Percentiles rank a stretch among this genome's conserved stretches.
Evolutionary conservation across 2,797 vertebrate species (phyloP).

Genomic region (Phalloptychus januarius): DNA sequence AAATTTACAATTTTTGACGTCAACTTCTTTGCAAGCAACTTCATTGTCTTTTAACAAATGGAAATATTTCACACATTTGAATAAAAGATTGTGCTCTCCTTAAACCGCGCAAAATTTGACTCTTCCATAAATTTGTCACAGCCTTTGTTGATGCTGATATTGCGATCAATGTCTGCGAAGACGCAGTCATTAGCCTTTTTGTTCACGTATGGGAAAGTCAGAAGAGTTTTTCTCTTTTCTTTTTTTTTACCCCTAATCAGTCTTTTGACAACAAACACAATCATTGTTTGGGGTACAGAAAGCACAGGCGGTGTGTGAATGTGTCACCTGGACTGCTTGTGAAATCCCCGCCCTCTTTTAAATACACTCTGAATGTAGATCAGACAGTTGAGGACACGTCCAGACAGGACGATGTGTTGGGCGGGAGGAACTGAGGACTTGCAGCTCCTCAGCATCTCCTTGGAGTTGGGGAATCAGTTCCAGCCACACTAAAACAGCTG

Average conservation of each 20-base stretch:
- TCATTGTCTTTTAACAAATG: constrained; percentile 36
- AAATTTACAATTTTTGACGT: constrained; percentile 44
- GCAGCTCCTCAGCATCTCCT: constrained; percentile 40
- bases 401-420: constrained; percentile 50
- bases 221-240: constrained; percentile 33
- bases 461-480: constrained; percentile 35
- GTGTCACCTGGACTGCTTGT: constrained; percentile 59
- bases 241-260: constrained; percentile 32
- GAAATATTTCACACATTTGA: constrained; percentile 45
- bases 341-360: constrained; percentile 58
- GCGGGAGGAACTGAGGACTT: constrained; percentile 22
- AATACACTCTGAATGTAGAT: constrained; percentile 44
- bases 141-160: constrained; percentile 63
- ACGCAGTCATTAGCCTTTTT: constrained; percentile 54
- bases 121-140: constrained; percentile 54
- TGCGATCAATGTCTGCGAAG: constrained; percentile 50
- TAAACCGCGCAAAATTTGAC: constrained; percentile 44
- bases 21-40: constrained; percentile 39
- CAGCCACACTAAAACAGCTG: constrained; percentile 48
- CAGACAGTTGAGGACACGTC: constrained; percentile 73
- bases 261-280: constrained; percentile 75
- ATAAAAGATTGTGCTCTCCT: constrained; percentile 34
- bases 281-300: constrained; percentile 64
- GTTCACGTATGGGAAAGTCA: constrained; percentile 30
- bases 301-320: constrained; percentile 32